Percentiles rank a stretch among this genome's conserved stretches.
Conservation (phyloP, 2,888 invertebrate genomes). For the Phalera bucephala region DNA sequence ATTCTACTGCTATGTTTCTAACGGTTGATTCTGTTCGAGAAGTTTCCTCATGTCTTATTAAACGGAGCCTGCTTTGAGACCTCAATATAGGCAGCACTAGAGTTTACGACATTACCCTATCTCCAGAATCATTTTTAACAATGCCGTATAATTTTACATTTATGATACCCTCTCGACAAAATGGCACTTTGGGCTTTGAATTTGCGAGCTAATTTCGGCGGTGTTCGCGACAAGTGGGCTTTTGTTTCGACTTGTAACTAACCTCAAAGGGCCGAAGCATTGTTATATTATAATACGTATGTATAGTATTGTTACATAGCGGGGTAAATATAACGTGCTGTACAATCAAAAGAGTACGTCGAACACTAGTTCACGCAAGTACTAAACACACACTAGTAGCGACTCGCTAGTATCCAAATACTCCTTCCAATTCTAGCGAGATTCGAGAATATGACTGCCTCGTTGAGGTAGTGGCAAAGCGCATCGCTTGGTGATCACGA, state of each 20-base stretch:
- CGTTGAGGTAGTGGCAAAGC: too few relatives aligned
- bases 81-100: slow-evolving; percentile 4
- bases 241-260: slow-evolving; percentile 16
- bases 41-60: background rate
- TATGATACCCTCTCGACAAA: slow-evolving; percentile 14
- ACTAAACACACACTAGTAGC: too few relatives aligned
- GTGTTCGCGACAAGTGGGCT: slow-evolving; percentile 18
- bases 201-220: slow-evolving; percentile 23
- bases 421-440: too few relatives aligned
- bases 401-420: too few relatives aligned
- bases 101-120: slow-evolving; percentile 12
- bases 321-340: too few relatives aligned
- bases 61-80: background rate
- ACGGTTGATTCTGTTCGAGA: too few relatives aligned
- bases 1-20: too few relatives aligned
- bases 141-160: slow-evolving; percentile 31
- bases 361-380: too few relatives aligned
- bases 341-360: too few relatives aligned
- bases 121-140: slow-evolving; percentile 17
- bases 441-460: too few relatives aligned
- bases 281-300: slow-evolving; percentile 15
- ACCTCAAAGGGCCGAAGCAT: slow-evolving; percentile 12
- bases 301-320: too few relatives aligned
- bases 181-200: slow-evolving; percentile 25
- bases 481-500: too few relatives aligned